Base-by-base conservation (phyloP, 2,888 invertebrate genomes). In the Hirtodrosophila alboralis region DNA sequence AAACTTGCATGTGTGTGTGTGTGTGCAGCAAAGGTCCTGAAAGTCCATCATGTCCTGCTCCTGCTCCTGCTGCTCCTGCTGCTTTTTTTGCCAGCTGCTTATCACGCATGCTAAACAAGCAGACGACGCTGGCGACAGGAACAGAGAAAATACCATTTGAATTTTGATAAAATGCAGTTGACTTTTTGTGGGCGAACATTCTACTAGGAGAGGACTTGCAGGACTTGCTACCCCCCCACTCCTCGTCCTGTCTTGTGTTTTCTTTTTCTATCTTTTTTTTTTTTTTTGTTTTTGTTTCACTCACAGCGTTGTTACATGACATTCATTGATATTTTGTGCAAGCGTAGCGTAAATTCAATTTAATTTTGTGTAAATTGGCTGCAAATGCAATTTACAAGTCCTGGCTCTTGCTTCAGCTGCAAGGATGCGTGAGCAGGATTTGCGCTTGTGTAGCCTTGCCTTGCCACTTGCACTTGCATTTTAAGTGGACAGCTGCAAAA, bases 361-460 rank as follows among this genome's bases (percentile, higher is more conserved):
- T 83, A 83, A 83, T 74, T 76, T 74, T 79, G 76, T 79, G 68
- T 78, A 81, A 81, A 83, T 81, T 81, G 79, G 74, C 76, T 81
- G 76, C 74, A 79, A 80, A 83, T 80, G 79, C 79, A 83, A 79
- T 83, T 80, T 76, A 62, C 62, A 68, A 78, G 65, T 67, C 61
- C 58, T 62, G 59, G n/a, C n/a, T n/a, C 65, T 47, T 58, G n/a
- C n/a, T 61, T 58, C 59, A 64, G 56, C 51, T 65, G 61, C 51
- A 57, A 49, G 61, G 33, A 64, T 48, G 60, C 60, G 48, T 58
- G 60, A 47, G 45, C 59, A 57, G 69, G 49, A 68, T 67, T 67
- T 62, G 52, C 53, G 53, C 57, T 62, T 38, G 34, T 51, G 48
- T 31, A 26, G 51, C 31, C 21, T n/a, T 31, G 40, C 44, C 44